Percentiles rank a stretch among this genome's conserved stretches.
Conservation (phyloP, 2,888 invertebrate species). For the Ichneumoninae sp. region DNA sequence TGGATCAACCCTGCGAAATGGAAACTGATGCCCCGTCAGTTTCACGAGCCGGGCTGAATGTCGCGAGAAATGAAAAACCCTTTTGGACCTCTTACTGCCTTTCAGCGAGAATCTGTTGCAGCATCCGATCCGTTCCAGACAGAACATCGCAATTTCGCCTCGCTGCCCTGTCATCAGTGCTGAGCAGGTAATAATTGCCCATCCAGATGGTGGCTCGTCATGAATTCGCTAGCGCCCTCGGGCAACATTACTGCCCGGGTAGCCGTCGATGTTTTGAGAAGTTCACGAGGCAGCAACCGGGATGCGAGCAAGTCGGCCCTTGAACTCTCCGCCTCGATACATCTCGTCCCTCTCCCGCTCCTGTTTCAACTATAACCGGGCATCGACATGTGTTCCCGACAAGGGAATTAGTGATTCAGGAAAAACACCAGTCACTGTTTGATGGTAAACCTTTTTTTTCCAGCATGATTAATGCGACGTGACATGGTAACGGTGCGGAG, state of each 20-base stretch:
- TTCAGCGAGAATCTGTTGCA: background rate
- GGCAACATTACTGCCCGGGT: background rate
- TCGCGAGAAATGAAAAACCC: constrained; percentile 2
- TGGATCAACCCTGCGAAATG: background rate
- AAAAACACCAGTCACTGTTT: background rate
- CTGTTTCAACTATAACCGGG: background rate
- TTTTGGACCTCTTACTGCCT: background rate
- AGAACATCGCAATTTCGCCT: constrained; percentile 2
- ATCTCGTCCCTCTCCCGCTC: background rate
- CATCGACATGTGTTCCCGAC: background rate
- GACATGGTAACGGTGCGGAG: background rate
- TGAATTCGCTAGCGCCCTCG: constrained; percentile 29
- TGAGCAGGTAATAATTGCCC: constrained; percentile 53
- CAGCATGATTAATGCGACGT: background rate
- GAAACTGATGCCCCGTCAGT: background rate
- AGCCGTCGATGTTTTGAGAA: constrained; percentile 41
- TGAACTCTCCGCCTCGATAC: constrained; percentile 2
- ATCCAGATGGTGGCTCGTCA: constrained; percentile 60
- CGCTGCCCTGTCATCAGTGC: constrained; percentile 34
- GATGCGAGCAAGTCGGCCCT: constrained; percentile 12
- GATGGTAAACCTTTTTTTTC: background rate
- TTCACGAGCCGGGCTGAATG: background rate
- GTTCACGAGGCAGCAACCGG: constrained; percentile 17
- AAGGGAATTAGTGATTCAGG: background rate
- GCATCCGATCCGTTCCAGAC: background rate